Conservation (phyloP, 2,113 vertebrate genomes). For the Ploceus nigricollis region DNA sequence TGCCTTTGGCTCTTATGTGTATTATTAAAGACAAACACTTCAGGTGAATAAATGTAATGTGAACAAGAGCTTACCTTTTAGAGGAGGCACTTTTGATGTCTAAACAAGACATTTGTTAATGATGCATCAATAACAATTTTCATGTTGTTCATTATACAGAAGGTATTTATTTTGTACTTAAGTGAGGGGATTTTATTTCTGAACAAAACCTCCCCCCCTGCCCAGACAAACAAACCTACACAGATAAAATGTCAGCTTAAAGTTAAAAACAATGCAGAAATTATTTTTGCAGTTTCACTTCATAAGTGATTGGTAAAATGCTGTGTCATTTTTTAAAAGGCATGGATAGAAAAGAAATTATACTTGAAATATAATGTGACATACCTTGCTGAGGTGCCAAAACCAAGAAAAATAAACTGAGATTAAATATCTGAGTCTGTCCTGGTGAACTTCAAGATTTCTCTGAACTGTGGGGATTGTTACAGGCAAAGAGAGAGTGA, state of each 20-base stretch:
- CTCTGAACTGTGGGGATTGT: not conserved
- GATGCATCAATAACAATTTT: not conserved
- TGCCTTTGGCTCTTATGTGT: not conserved
- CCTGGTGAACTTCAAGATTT: not conserved
- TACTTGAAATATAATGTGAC: not conserved
- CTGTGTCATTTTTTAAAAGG: not conserved
- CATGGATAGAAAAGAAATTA: not conserved
- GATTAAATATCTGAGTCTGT: not conserved
- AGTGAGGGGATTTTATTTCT: not conserved
- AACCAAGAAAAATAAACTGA: not conserved
- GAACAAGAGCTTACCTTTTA: not conserved
- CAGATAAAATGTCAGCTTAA: not conserved
- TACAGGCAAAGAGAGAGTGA: not conserved
- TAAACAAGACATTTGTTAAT: not conserved
- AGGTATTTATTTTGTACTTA: not conserved
- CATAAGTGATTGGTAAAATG: not conserved
- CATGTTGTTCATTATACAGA: not conserved
- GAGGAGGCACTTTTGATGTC: not conserved
- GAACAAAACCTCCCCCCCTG: not conserved
- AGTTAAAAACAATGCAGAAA: not conserved
- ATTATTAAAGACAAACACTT: not conserved
- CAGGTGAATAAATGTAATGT: not conserved
- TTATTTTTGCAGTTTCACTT: not conserved
- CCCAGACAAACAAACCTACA: not conserved
- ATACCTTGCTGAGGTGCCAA: not conserved